A percentile compares a stretch with the other conserved stretches of the same genome.
Conservation (phyloP, 2,888 invertebrate species). For the Spodoptera exigua region DNA sequence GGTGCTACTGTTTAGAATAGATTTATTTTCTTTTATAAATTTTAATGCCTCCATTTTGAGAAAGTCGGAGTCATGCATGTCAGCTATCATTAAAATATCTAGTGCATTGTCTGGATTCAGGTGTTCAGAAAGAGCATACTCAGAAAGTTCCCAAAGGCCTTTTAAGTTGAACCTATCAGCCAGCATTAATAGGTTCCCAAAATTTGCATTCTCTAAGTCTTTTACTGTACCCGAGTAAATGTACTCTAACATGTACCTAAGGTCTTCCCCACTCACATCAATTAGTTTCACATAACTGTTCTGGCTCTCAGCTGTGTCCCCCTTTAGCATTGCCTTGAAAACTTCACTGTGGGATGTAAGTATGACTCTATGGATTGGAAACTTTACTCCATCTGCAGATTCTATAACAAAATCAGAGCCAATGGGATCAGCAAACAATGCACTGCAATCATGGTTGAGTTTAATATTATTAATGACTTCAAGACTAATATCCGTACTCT, state of each 20-base stretch:
- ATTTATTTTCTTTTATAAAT: conserved; percentile 76
- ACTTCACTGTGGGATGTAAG: conserved; percentile 80
- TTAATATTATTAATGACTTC: conserved; percentile 65
- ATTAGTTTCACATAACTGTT: conserved; percentile 77
- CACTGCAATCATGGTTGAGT: conserved; percentile 72
- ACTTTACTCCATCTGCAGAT: conserved; percentile 77
- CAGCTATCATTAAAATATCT: conserved; percentile 76
- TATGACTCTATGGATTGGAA: conserved; percentile 77
- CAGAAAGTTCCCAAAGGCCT: conserved; percentile 74
- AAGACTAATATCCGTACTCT: conserved; percentile 52
- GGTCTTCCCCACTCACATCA: conserved; percentile 77
- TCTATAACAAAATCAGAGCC: conserved; percentile 81
- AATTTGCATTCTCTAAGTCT: conserved; percentile 72
- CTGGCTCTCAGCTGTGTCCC: conserved; percentile 81
- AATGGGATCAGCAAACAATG: conserved; percentile 74
- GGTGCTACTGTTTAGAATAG: conserved; percentile 65
- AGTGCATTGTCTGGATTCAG: conserved; percentile 74
- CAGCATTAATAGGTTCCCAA: conserved; percentile 74
- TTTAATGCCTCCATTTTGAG: conserved; percentile 75
- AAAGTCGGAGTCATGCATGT: conserved; percentile 75
- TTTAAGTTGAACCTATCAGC: conserved; percentile 78
- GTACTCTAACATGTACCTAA: conserved; percentile 75
- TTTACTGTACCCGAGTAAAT: conserved; percentile 80
- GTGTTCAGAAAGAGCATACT: conserved; percentile 72
- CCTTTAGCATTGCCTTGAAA: conserved; percentile 84